A percentile compares a stretch with the other conserved stretches of the same genome.
phyloP scores from a whole-genome alignment of 2,888 invertebrate species.

The Tenthredo notha region DNA sequence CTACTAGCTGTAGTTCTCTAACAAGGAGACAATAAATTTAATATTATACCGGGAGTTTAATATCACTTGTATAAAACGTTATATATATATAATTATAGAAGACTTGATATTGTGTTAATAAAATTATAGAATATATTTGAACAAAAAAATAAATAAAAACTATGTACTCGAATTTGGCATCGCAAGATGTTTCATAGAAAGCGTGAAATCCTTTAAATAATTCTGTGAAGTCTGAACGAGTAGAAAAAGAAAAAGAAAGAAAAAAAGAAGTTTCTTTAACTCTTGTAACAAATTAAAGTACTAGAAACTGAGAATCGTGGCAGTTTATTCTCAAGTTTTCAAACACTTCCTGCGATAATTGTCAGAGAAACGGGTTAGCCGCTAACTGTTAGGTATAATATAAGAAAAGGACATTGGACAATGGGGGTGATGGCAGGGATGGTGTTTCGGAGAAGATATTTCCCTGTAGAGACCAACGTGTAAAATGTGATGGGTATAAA shows the following conservation, averaged over 20 bases:
- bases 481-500: constrained; percentile 26
- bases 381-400: constrained; percentile 17
- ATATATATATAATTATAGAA: not conserved
- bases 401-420: constrained; percentile 18
- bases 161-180: not conserved
- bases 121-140: no score
- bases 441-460: not conserved
- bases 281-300: constrained; percentile 11
- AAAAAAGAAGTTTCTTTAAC: constrained; percentile 20
- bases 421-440: not conserved
- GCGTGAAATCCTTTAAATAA: not conserved
- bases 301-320: constrained; percentile 5
- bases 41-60: not conserved
- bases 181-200: not conserved
- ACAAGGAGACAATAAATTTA: not conserved
- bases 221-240: not conserved
- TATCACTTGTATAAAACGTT: not conserved
- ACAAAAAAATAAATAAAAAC: no score
- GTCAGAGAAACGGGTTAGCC: constrained; percentile 2
- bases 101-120: not conserved
- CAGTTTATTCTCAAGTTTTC: constrained; percentile 39
- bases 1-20: not conserved
- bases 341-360: constrained; percentile 41
- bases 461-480: constrained; percentile 34
- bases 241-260: no score